Base-by-base conservation (phyloP, 30 jellyfish, hydroid and myxozoan genomes). In the Pelagia noctiluca region DNA sequence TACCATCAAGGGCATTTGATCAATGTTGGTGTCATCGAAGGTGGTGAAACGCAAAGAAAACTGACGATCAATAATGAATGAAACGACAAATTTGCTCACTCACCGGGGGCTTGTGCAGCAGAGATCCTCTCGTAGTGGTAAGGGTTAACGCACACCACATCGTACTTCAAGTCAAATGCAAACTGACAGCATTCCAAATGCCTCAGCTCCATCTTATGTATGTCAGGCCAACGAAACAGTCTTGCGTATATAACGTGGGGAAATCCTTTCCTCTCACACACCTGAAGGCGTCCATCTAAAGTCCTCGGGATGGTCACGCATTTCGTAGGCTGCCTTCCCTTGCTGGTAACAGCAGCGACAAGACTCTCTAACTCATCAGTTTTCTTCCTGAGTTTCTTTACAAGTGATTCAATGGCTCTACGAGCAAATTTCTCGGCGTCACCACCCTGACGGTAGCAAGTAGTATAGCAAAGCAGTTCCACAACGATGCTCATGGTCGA, bases 261-360 rank as follows among this genome's bases (percentile, higher is more conserved):
- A 77, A 94, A 94, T 35, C 99, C 99, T 79, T 94, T 94, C 31
- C 99, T 76, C 71, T 94, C 99, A 83, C 99, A 94, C 48, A 94
- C 99, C 75, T 94, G 99, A 2, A 94, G 86, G 64, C 99, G 77
- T 63, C 99, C 99, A 85, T 94, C 99, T 24, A 94, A 82, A 35
- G 99, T 94, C 66, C 99, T 75, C 13, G 99, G 99, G 26, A 94
- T 94, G 42, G 99, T 94, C 78, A 94, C 99, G 88, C 99, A 94
- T 78, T 94, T 94, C 68, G 99, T 78, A 37, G 96, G 99, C 82
- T 94, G 99, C 76, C 99, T 78, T 71, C 99, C 99, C 73, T 94
- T 94, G 30, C 97, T 82, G 33, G 96, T 94, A 4, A 94, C 75
- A 29, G 99, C 97, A 19, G 93, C 84, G 3, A 94, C 97, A 35